A percentile compares a stretch with the other conserved stretches of the same genome.
Evolutionary conservation across 2,797 vertebrate species (phyloP).

Genomic region (Selene dorsalis): DNA sequence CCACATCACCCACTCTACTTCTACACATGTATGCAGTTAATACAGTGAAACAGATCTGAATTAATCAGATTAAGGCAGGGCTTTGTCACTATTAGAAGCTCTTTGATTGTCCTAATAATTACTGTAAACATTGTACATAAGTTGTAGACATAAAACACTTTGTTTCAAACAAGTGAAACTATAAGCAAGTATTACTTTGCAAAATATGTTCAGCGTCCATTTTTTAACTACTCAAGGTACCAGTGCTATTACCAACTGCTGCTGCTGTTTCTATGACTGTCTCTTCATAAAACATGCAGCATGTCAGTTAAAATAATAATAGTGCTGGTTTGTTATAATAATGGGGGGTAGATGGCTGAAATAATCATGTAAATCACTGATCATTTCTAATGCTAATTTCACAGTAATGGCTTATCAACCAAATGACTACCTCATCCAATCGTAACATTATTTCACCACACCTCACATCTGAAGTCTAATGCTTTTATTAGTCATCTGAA

Average conservation of each 20-base stretch:
- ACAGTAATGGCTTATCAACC: too few species aligned
- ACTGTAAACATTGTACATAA: too few species aligned
- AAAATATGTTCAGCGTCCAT: neutral
- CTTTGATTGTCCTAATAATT: neutral
- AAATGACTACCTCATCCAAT: too few species aligned
- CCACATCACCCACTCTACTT: constrained; percentile 7
- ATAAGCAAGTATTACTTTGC: too few species aligned
- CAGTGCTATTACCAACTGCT: neutral
- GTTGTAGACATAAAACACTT: too few species aligned
- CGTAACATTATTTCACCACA: neutral
- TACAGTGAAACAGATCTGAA: constrained; percentile 27
- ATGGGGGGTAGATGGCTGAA: neutral
- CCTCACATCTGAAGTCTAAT: neutral
- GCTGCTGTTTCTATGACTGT: neutral
- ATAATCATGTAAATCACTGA: neutral
- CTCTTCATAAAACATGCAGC: neutral
- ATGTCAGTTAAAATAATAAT: neutral
- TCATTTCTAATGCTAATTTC: too few species aligned
- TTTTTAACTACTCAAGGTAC: neutral
- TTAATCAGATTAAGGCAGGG: constrained; percentile 3
- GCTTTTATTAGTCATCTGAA: neutral
- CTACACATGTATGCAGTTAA: constrained; percentile 32
- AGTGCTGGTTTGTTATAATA: neutral
- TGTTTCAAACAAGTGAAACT: too few species aligned
- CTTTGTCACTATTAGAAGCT: neutral